Evolutionary conservation across 92 coral and sea anemone genomes (phyloP).

Genomic region (Actinostola sp.): DNA sequence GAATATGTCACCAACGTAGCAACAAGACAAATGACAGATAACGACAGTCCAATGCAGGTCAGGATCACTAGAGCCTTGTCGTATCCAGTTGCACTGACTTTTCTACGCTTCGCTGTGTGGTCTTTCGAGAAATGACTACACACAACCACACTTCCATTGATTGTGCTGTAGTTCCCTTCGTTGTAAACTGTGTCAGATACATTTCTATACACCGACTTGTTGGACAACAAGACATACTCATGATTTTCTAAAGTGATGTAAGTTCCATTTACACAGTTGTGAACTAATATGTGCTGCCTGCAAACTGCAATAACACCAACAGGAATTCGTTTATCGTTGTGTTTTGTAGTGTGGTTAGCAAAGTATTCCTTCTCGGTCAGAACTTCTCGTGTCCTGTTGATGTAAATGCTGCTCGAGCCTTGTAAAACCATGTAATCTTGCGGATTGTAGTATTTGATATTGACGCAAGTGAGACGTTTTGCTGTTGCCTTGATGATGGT

Average conservation of each 20-base stretch:
- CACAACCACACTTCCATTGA: conserved; percentile 37
- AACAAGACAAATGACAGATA: conserved; percentile 28
- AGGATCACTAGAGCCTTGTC: conserved; percentile 23
- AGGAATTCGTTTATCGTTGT: conserved; percentile 1
- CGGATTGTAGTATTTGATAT: conserved; percentile 10
- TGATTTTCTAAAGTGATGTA: conserved; percentile 18
- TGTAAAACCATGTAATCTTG: conserved; percentile 13
- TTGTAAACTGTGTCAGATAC: conserved; percentile 29
- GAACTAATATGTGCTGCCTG: conserved; percentile 15
- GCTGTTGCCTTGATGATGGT: conserved; percentile 36
- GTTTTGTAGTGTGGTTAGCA: conserved; percentile 8
- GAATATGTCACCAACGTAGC: too few species aligned
- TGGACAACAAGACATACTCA: conserved; percentile 46
- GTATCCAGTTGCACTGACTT: not conserved
- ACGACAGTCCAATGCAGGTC: conserved; percentile 39
- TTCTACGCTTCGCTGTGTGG: not conserved
- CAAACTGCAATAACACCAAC: conserved; percentile 54
- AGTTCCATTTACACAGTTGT: conserved; percentile 21
- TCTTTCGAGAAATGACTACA: conserved; percentile 28
- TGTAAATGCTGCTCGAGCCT: conserved; percentile 12
- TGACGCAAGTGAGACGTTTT: conserved; percentile 6
- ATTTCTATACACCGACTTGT: conserved; percentile 48
- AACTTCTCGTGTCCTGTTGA: conserved; percentile 23
- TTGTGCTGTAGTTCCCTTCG: conserved; percentile 21
- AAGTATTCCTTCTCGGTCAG: conserved; percentile 18